Base-by-base conservation (phyloP, 2,888 invertebrate genomes). In the Erebia epiphron region DNA sequence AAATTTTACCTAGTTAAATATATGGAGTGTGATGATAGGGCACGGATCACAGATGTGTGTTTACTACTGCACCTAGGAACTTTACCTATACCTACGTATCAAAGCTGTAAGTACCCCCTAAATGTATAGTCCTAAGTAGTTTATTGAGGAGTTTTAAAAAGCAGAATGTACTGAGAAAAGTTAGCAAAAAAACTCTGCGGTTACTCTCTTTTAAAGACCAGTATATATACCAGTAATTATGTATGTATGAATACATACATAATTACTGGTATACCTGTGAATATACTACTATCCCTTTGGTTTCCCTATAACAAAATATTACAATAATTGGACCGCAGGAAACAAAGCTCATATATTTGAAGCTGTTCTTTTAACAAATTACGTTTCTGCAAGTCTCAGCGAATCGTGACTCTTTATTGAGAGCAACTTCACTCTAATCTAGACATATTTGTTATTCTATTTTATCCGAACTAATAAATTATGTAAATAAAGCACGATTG, bases 361-460 rank as follows among this genome's bases (percentile, higher is more conserved):
- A 83, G 79, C 82, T 84, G 84, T 85, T 86, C 80, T 82, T 79
- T 81, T 83, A 81, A 86, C 82, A 84, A 86, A 86, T 83, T 78
- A 81, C 79, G 79, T 84, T 84, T 83, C 82, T 81, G 79, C 82
- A 69, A 68, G 64, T 69, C 71, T 73, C 71, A 70, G 63, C 68
- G 71, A 75, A 71, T 74, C 74, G 72, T 75, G 74, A 76, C 74
- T 70, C 71, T 62, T 73, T 73, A 76, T 75, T 74, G 71, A 71
- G 69, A 74, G 72, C 72, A 71, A 71, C 68, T 70, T 73, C 67
- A 70, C 57, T 68, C 66, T 73, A 73, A 73, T 76, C 69, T 72
- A 43, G 65, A 63, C 58, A 49, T 64, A 77, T 75, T 73, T 73
- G 67, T 75, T 70, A 73, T 69, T 71, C 62, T 43, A 69, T 52